Evolutionary conservation across 2,797 vertebrate genomes (phyloP), one percentile per base, ranked within the genome.

Genomic region (Cossypha polioptera): DNA sequence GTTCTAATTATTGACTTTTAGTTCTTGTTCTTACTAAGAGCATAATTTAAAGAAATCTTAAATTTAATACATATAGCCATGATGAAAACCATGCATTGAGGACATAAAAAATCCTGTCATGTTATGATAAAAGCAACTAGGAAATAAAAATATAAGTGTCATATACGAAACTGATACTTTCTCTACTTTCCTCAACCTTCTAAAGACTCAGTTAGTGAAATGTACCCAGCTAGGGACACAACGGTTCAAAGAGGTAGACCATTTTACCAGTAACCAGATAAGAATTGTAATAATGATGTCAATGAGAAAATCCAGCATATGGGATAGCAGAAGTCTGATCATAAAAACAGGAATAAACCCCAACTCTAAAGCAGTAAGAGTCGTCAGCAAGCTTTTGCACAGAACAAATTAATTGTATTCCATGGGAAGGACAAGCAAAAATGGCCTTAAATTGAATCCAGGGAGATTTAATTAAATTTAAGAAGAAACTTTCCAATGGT

Each of bases 241-340:
- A 4, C 13, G 45, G 45, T 79, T 75, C 47, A 73, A 35, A 35
- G 35, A 78, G 5, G 6, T 16, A 38, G 29, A 50, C 21, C 8
- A 54, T 48, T 15, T 65, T 43, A 72, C 29, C 35, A 57, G 47
- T 35, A 57, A 57, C 11, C 38, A 81, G 24, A 10, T 19, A 88
- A 29, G 13, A 91, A n/a, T 11, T 73, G 11, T n/a, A 36, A 55
- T 6, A 65, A 67, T 0, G 0, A 69, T 29, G n/a, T 38, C 1
- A 2, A 59, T 61, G 61, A 93, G 21, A 82, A 92, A 71, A 65
- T 25, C 20, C 26, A 91, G 31, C 17, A 29, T 38, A 31, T 4
- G 19, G 38, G 47, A 89, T 5, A 74, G 26, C 10, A 77, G 28
- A 80, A 65, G 26, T 57, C 29, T 50, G 26, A 71, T n/a, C 33